Evolutionary conservation across 2,113 vertebrate species (phyloP), one percentile per base, ranked within the genome.

Genomic region (Eupsittula cactorum): DNA sequence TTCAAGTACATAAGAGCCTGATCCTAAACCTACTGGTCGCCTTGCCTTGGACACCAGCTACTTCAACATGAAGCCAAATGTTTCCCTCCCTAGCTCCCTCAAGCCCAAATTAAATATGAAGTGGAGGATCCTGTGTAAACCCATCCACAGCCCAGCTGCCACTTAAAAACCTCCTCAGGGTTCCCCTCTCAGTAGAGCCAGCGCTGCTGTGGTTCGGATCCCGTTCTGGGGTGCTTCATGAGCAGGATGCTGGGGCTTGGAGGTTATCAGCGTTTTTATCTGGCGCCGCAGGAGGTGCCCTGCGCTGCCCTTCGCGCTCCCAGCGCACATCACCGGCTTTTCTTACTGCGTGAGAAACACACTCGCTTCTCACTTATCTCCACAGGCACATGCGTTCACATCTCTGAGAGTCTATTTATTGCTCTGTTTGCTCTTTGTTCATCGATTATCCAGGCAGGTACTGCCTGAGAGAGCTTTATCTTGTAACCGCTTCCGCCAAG

Each of bases 251-350:
- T 29, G 78, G 46, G 52, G 16, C 31, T 62, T 47, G n/a, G 27
- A 29, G 16, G 0, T 25, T 5, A 1, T 16, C 47, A 3, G 3
- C 0, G 0, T 29, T 77, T 67, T 25, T 1, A 16, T 20, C 33
- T 70, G 57, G 20, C 20, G 24, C 37, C 50, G 1, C 37, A 12
- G 68, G 1, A 17, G 64, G 33, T 11, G 74, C 29, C 29, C 29
- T 6, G 10, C 10, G 0, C 55, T 42, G 3, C 0, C 68, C 49
- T 8, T 0, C 1, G n/a, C 1, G 2, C 67, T 15, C 46, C 35
- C 44, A 6, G 63, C 0, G 8, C 7, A 0, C 6, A 1, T 8
- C 28, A 0, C 53, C 0, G 27, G 10, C 62, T 21, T 71, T 20
- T 24, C 29, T 5, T 16, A 10, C 33, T 16, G 33, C 23, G 21